Evolutionary conservation across 2,888 invertebrate species (phyloP).

Genomic region (Xylophagus ater): DNA sequence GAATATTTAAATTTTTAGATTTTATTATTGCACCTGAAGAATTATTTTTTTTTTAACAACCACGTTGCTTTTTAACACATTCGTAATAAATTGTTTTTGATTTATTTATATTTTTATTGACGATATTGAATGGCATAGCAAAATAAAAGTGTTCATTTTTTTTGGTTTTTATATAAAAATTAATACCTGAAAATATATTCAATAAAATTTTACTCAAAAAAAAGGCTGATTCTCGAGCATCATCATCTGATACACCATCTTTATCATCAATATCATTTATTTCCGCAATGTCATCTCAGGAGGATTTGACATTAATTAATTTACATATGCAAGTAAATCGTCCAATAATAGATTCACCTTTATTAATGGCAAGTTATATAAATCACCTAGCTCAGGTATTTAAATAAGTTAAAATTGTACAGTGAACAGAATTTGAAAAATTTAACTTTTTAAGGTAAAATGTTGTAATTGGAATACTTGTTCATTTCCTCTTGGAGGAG

Average conservation of each 20-base stretch:
- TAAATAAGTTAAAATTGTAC: not conserved
- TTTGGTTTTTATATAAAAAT: constrained; percentile 15
- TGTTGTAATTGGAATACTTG: constrained; percentile 62
- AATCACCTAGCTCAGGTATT: constrained; percentile 76
- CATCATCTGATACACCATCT: constrained; percentile 68
- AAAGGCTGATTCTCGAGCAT: constrained; percentile 41
- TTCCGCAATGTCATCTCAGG: constrained; percentile 85
- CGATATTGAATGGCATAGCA: too few species aligned
- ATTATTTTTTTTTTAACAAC: too few species aligned
- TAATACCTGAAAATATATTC: too few species aligned
- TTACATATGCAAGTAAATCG: constrained; percentile 87
- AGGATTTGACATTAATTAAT: constrained; percentile 84
- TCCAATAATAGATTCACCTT: constrained; percentile 85
- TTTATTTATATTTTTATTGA: not conserved
- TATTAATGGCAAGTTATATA: constrained; percentile 89
- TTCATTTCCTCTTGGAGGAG: constrained; percentile 58
- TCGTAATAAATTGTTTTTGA: not conserved
- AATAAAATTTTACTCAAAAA: too few species aligned
- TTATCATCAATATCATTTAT: constrained; percentile 77
- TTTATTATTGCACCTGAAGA: too few species aligned
- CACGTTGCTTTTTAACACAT: too few species aligned
- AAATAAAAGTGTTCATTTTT: not conserved
- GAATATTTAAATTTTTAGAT: too few species aligned
- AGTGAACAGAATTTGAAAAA: not conserved
- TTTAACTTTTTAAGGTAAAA: constrained; percentile 40